Evolutionary conservation across 2,888 invertebrate species (phyloP).

Genomic region (Limnephilus lunatus): DNA sequence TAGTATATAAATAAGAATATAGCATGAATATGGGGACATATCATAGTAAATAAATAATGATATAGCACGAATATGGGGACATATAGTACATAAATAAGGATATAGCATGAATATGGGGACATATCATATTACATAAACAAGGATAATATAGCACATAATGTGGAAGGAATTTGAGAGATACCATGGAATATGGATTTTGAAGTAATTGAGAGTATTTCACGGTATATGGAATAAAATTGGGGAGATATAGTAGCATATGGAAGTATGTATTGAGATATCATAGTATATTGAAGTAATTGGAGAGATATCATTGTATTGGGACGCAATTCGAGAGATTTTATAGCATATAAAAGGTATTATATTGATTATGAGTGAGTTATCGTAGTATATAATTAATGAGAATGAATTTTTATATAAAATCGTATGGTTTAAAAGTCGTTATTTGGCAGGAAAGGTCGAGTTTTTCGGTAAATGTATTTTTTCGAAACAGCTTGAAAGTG

Average conservation of each 20-base stretch:
- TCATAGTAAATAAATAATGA: no score
- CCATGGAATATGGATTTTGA: not conserved
- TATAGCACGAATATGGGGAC: no score
- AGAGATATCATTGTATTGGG: not conserved
- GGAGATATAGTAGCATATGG: not conserved
- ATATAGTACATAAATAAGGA: no score
- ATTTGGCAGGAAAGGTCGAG: constrained; percentile 32
- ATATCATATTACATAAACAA: not conserved
- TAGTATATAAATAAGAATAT: no score
- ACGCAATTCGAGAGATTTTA: not conserved
- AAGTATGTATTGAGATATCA: not conserved
- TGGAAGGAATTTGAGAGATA: not conserved
- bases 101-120: no score
- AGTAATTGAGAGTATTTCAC: not conserved
- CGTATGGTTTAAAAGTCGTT: constrained; percentile 25
- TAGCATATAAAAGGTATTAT: not conserved
- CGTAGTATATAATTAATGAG: not conserved
- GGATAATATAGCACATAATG: not conserved
- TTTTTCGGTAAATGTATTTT: constrained; percentile 58
- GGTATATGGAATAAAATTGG: not conserved
- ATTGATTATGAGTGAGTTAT: not conserved
- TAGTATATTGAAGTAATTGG: not conserved
- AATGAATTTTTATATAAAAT: not conserved
- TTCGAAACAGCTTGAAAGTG: constrained; percentile 62
- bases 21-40: no score